phyloP scores from a whole-genome alignment of 2,888 invertebrate species.

The Eurois occulta region DNA sequence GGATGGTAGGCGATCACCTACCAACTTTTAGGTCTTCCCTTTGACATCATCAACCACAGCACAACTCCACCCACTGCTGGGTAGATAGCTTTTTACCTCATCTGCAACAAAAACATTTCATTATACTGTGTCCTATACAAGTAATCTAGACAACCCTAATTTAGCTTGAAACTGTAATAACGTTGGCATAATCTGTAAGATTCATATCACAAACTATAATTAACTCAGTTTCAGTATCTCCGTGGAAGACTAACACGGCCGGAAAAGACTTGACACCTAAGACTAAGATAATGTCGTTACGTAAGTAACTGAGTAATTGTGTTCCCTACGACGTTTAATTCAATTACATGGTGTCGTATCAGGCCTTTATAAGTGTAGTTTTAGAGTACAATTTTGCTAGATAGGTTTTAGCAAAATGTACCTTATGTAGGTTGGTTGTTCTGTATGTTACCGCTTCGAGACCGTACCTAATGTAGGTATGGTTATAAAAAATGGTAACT shows the following conservation, averaged over 20 bases:
- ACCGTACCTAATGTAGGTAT: not conserved
- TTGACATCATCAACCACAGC: not conserved
- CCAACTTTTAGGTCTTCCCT: not conserved
- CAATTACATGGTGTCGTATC: slow-evolving; percentile 41
- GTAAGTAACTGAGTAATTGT: slow-evolving; percentile 73
- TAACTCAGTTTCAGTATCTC: slow-evolving; percentile 73
- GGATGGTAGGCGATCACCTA: too few relatives aligned
- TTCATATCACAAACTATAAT: slow-evolving; percentile 51
- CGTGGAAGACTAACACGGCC: slow-evolving; percentile 70
- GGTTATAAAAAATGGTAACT: not conserved
- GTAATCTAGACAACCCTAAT: not conserved
- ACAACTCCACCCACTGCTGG: not conserved
- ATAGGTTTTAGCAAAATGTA: not conserved
- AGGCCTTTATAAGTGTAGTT: slow-evolving; percentile 17
- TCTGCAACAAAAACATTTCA: not conserved
- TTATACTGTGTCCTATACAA: not conserved
- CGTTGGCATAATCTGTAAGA: slow-evolving; percentile 17
- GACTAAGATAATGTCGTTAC: slow-evolving; percentile 73
- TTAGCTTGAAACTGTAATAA: slow-evolving; percentile 21
- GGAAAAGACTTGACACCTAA: slow-evolving; percentile 75
- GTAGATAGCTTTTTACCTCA: not conserved
- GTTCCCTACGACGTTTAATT: slow-evolving; percentile 54
- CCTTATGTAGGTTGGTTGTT: not conserved
- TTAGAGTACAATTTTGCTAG: not conserved
- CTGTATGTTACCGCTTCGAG: too few relatives aligned